These are phyloP conservation scores for Ctenopoma multispine DNA, from an alignment of 2,797 vertebrate species.

Conservation along the genomic window DNA sequence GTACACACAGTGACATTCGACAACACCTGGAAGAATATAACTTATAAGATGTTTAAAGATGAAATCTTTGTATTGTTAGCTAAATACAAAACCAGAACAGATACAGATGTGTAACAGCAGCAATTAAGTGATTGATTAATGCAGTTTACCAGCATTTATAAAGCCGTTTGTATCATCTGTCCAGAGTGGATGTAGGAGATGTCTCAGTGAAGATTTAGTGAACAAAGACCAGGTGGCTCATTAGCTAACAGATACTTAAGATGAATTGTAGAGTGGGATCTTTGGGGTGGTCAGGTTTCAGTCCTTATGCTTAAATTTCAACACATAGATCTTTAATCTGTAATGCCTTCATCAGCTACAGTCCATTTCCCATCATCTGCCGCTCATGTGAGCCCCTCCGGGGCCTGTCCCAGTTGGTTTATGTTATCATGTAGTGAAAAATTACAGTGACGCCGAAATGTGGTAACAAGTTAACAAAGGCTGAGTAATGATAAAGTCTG, in stretches of 20 bases:
- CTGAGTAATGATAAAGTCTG: constrained; percentile 62
- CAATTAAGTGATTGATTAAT: constrained; percentile 78
- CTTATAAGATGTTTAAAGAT: constrained; percentile 32
- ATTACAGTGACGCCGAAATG: constrained; percentile 62
- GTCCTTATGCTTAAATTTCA: constrained; percentile 83
- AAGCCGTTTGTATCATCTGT: constrained; percentile 80
- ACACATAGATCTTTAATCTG: constrained; percentile 75
- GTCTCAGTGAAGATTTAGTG: constrained; percentile 79
- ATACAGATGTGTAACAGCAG: constrained; percentile 58
- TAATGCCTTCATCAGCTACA: constrained; percentile 57
- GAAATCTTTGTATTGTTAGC: constrained; percentile 30
- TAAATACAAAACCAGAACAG: constrained; percentile 59
- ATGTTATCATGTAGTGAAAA: constrained; percentile 66
- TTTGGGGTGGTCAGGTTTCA: constrained; percentile 81
- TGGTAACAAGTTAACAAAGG: constrained; percentile 58
- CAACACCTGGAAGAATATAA: constrained; percentile 47
- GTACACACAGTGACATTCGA: constrained; percentile 23
- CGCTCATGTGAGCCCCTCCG: constrained; percentile 53
- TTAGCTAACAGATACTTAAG: constrained; percentile 76
- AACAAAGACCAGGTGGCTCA: constrained; percentile 83
- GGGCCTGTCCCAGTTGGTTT: constrained; percentile 52
- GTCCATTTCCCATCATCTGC: constrained; percentile 55
- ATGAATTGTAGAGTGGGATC: constrained; percentile 63
- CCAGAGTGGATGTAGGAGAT: constrained; percentile 69
- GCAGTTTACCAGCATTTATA: constrained; percentile 77